Percentiles rank a stretch among this genome's conserved stretches.
Conservation (phyloP, 1,140 invertebrate genomes). For the Brachionus rubens region DNA sequence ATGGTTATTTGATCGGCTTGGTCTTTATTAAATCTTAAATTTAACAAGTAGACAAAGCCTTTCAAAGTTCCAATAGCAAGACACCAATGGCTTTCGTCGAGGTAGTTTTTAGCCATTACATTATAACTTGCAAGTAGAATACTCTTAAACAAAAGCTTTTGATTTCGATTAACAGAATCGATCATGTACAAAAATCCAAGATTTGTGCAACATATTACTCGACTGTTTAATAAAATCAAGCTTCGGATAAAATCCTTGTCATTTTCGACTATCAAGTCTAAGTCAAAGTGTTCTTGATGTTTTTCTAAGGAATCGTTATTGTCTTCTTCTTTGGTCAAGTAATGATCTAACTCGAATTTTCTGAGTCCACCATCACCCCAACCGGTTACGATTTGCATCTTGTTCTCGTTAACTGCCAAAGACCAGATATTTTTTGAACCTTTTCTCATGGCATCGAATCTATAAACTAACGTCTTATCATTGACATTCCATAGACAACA, state of each 20-base stretch:
- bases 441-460: conserved; percentile 41
- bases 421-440: conserved; percentile 46
- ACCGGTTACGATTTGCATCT: conserved; percentile 23
- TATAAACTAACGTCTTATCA: conserved; percentile 14
- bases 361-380: conserved; percentile 37
- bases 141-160: conserved; percentile 39
- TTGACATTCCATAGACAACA: conserved; percentile 36
- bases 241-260: conserved; percentile 42
- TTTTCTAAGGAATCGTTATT: neutral
- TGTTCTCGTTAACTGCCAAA: neutral
- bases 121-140: conserved; percentile 4
- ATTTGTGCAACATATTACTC: conserved; percentile 41
- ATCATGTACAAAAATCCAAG: conserved; percentile 31
- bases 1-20: conserved; percentile 17
- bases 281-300: neutral
- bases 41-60: conserved; percentile 43
- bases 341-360: conserved; percentile 29
- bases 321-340: neutral
- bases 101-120: conserved; percentile 21
- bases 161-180: neutral
- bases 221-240: neutral
- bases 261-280: conserved; percentile 18
- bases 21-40: conserved; percentile 11
- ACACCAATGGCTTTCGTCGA: conserved; percentile 11
- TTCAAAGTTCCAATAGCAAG: conserved; percentile 32